Base-by-base conservation (phyloP, 37 sponge, comb jelly and placozoan genomes). In the Axinella damicornis region DNA sequence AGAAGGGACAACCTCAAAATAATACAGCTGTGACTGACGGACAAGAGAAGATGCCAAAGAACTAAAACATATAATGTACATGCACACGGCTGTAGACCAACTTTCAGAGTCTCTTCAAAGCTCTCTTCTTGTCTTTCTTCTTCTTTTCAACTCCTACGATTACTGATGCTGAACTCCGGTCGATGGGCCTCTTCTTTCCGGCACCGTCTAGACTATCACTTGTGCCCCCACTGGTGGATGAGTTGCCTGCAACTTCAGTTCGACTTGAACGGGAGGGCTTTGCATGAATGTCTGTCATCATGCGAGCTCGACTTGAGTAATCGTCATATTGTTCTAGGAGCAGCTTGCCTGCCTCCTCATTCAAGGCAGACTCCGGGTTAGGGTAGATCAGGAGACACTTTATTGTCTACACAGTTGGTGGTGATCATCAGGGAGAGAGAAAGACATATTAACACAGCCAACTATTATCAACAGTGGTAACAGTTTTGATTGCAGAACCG, bases 311-410 rank as follows among this genome's bases (percentile, higher is more conserved):
- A 25, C 87, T 85, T 27, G 86, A 90, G 77, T 94, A 98, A 33
- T 94, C 92, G 2, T 94, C 93, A 74, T 98, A 98, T 17, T 89
- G 86, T 72, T 98, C 98, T 25, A 93, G 87, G 0, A 98, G 73
- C 52, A 98, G 71, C 52, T 78, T 91, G 15, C 98, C 98, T 21
- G 98, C 98, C 66, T 98, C 98, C 64, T 98, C 98, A 57, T 98
- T 98, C n/a, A 98, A 85, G 34, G 98, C 98, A n/a, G 98, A 98
- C 32, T 95, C 96, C 34, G 98, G 96, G 71, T 98, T 98, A 31
- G 98, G 98, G 69, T 91, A 90, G 65, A 98, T 98, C 58, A 98
- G 96, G 68, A 98, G 83, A 57, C 98, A 98, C 39, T 95, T 95
- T 34, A 98, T 86, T 19, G 98, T 98, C 98, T 97, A 83, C 0